Percentiles rank a stretch among this genome's conserved stretches.
These are phyloP conservation scores for Bicyclus anynana DNA, from an alignment of 1,140 invertebrate species.

Conservation along the genomic window DNA sequence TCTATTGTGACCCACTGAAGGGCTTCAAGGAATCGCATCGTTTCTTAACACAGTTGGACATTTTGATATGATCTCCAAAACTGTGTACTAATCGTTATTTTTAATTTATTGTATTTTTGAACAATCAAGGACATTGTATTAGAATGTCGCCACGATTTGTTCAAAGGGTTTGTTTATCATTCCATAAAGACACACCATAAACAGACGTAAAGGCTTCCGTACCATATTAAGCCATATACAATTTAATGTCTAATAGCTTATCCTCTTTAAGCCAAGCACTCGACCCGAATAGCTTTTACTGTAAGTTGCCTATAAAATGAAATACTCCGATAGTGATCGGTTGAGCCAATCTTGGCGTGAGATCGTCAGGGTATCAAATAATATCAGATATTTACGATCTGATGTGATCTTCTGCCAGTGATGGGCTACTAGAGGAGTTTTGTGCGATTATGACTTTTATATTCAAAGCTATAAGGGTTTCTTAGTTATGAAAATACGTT, in stretches of 20 bases:
- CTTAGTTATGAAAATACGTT: not conserved
- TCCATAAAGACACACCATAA: no score
- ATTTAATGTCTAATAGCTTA: conserved; percentile 16
- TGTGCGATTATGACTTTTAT: conserved; percentile 15
- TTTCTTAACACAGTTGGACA: conserved; percentile 49
- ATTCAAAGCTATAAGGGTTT: conserved; percentile 5
- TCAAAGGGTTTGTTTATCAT: no score
- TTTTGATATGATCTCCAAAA: conserved; percentile 50
- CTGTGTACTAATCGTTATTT: conserved; percentile 34
- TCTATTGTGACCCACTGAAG: conserved; percentile 33
- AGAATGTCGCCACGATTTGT: not conserved
- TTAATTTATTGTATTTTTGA: conserved; percentile 11
- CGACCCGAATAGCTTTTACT: conserved; percentile 17
- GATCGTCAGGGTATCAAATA: conserved; percentile 43
- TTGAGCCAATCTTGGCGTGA: conserved; percentile 35
- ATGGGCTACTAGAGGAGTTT: not conserved
- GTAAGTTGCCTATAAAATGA: conserved; percentile 36
- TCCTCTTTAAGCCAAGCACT: conserved; percentile 8
- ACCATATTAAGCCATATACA: not conserved
- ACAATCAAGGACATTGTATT: conserved; percentile 16
- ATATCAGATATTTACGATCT: conserved; percentile 44
- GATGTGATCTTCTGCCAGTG: conserved; percentile 36
- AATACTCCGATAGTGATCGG: conserved; percentile 42
- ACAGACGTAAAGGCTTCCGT: not conserved
- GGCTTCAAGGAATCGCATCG: conserved; percentile 57